Base-by-base conservation (phyloP, 2,888 invertebrate species). In the Blastobasis adustella region DNA sequence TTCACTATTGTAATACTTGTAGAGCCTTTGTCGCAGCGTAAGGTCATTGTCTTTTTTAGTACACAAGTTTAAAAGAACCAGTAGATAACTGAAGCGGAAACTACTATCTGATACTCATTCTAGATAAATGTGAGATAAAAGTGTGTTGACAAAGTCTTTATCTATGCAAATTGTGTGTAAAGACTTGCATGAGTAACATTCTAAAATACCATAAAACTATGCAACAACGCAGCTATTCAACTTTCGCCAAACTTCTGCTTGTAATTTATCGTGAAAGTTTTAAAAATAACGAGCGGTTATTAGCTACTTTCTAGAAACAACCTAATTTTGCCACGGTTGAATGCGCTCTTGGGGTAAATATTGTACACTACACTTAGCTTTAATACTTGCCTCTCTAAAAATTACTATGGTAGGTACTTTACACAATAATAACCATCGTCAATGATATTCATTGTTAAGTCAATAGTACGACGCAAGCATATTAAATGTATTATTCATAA, bases 161-260 rank as follows among this genome's bases (percentile, higher is more conserved):
- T 61, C 63, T 60, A 59, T 54, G 60, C 57, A 57, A 60, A 64
- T 55, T 58, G 59, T 57, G 56, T 53, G 52, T 56, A 46, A 54
- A 52, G 43, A 43, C 48, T 56, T 51, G 49, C 51, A 51, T 61
- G 61, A 62, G 51, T 62, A 58, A 64, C 52, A 47, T 50, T 54
- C 50, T 47, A 51, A 58, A 53, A 55, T 55, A 58, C 50, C 23
- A 23, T 23, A 1, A 23, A 23, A 23, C 23, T 23, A 23, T 23
- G 23, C 23, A 23, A 23, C 23, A 23, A 23, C 23, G 23, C 23
- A 23, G 23, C 23, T 23, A 23, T 23, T 23, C 23, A 23, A 23
- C 23, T 23, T 23, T 23, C 23, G 23, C 23, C 23, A 23, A 23
- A 23, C 23, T 23, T 23, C 23, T 23, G 23, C 23, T 9, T 3